A percentile compares a stretch with the other conserved stretches of the same genome.
These are phyloP conservation scores for Hyperoplus lanceolatus DNA, from an alignment of 2,797 vertebrate species.

Conservation along the genomic window DNA sequence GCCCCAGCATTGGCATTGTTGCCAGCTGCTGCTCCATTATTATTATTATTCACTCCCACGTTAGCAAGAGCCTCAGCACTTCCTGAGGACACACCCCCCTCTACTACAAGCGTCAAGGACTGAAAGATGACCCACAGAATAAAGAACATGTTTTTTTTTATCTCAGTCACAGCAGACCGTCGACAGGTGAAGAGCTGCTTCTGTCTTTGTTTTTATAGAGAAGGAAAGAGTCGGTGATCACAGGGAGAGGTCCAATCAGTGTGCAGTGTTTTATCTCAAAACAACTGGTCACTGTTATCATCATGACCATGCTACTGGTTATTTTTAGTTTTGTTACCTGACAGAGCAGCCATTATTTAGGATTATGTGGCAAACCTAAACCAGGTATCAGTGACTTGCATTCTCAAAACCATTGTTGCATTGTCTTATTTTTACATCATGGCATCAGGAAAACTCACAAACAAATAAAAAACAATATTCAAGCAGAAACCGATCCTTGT, in stretches of 20 bases:
- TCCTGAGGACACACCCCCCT: conserved; percentile 74
- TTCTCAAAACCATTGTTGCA: conserved; percentile 46
- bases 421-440: conserved; percentile 38
- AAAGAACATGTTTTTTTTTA: conserved; percentile 74
- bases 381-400: conserved; percentile 63
- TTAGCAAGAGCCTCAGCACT: conserved; percentile 76
- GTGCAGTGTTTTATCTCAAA: conserved; percentile 56
- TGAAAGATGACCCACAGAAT: conserved; percentile 74
- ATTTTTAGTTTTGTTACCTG: conserved; percentile 71
- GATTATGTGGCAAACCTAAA: conserved; percentile 70
- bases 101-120: conserved; percentile 62
- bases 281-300: conserved; percentile 68
- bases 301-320: conserved; percentile 64
- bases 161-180: conserved; percentile 35
- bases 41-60: conserved; percentile 65
- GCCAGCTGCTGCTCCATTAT: conserved; percentile 64
- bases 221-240: conserved; percentile 27
- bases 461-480: conserved; percentile 29
- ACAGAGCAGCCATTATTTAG: conserved; percentile 61
- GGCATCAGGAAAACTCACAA: conserved; percentile 2
- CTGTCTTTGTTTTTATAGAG: conserved; percentile 70
- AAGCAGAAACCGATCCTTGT: conserved; percentile 11
- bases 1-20: conserved; percentile 61
- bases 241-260: conserved; percentile 74
- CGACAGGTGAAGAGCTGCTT: conserved; percentile 34